Evolutionary conservation across 2,888 invertebrate genomes (phyloP).

Genomic region (Chelonus formosanus): DNA sequence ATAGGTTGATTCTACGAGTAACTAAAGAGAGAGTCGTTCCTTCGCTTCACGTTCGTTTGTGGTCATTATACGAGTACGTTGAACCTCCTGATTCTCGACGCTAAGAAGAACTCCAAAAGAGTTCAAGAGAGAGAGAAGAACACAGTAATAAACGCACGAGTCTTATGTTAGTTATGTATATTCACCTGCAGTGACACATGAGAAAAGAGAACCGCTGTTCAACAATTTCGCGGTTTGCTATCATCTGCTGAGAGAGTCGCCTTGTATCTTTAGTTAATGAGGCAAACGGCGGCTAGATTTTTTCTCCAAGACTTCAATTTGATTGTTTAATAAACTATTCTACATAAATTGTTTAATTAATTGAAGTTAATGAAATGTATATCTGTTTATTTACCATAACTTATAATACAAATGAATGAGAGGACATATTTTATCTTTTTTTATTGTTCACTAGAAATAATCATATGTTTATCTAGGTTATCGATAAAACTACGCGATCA

Average conservation of each 20-base stretch:
- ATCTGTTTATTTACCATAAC: no score
- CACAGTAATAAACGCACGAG: conserved; percentile 26
- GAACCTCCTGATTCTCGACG: conserved; percentile 48
- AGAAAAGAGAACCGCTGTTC: conserved; percentile 41
- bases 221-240: conserved; percentile 40
- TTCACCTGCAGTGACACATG: conserved; percentile 31
- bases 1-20: conserved; percentile 23
- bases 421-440: no score
- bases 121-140: conserved; percentile 26
- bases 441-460: neutral
- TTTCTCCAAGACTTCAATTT: conserved; percentile 1
- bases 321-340: neutral
- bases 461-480: conserved; percentile 18
- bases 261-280: conserved; percentile 51
- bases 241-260: conserved; percentile 44
- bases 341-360: neutral
- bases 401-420: no score
- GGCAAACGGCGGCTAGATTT: conserved; percentile 39
- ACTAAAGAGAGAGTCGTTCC: conserved; percentile 32
- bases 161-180: conserved; percentile 30
- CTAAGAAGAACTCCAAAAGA: conserved; percentile 30
- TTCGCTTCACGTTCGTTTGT: conserved; percentile 51
- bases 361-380: no score
- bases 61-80: conserved; percentile 55
- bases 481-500: conserved; percentile 20